phyloP scores from a whole-genome alignment of 2,797 vertebrate genomes.

The Telmatherina bonti region DNA sequence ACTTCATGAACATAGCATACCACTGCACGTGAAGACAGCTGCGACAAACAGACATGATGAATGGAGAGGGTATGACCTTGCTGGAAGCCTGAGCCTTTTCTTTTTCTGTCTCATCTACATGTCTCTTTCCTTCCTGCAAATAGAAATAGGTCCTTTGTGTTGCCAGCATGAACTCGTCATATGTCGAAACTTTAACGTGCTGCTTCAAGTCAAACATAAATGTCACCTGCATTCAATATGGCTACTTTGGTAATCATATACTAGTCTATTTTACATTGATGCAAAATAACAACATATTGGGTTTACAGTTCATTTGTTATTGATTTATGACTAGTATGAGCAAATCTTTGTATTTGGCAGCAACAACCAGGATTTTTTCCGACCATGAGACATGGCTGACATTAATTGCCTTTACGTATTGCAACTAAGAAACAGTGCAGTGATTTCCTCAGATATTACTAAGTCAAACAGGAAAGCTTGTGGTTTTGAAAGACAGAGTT shows the following conservation, averaged over 20 bases:
- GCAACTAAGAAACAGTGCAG: neutral
- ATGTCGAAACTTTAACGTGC: neutral
- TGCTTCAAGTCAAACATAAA: slow-evolving; percentile 17
- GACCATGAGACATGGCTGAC: neutral
- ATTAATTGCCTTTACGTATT: neutral
- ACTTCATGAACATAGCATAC: slow-evolving; percentile 32
- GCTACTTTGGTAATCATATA: neutral
- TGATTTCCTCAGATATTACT: neutral
- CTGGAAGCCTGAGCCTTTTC: slow-evolving; percentile 28
- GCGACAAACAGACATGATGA: slow-evolving; percentile 54
- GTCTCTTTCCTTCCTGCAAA: slow-evolving; percentile 20
- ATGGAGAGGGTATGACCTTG: slow-evolving; percentile 58
- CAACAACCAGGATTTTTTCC: neutral
- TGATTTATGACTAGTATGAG: neutral
- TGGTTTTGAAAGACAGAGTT: neutral
- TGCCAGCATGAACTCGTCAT: slow-evolving; percentile 10
- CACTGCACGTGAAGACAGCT: slow-evolving; percentile 18
- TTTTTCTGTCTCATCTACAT: slow-evolving; percentile 20
- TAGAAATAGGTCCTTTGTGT: slow-evolving; percentile 24
- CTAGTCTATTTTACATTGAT: neutral
- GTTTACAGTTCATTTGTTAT: neutral
- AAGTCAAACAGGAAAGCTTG: neutral
- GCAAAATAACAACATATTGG: neutral
- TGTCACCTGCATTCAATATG: slow-evolving; percentile 11
- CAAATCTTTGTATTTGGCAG: neutral